Conservation (phyloP, 1,140 invertebrate genomes). For the Heterodera schachtii region DNA sequence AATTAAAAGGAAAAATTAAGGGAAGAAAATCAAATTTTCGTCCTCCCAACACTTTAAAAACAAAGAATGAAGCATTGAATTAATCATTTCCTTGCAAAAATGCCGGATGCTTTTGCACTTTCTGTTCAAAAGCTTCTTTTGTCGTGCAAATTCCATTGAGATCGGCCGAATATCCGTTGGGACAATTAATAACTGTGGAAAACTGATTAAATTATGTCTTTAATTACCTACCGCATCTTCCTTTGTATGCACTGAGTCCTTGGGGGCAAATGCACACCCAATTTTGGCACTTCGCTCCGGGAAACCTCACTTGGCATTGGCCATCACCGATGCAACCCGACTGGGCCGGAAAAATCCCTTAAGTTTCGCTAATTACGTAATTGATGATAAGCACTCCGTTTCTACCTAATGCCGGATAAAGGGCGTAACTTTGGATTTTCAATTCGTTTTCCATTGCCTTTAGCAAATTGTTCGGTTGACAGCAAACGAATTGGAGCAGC, state of each 20-base stretch:
- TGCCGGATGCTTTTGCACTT: neutral
- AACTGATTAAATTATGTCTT: neutral
- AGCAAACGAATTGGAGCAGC: slow-evolving; percentile 1
- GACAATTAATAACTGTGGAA: neutral
- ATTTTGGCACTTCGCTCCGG: neutral
- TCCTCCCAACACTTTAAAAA: too few relatives aligned
- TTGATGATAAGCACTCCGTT: too few relatives aligned
- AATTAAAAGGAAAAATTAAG: too few relatives aligned
- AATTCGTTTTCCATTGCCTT: neutral
- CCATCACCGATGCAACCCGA: neutral
- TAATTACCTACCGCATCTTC: neutral
- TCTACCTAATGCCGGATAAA: too few relatives aligned
- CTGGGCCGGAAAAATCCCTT: neutral
- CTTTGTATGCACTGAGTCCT: neutral
- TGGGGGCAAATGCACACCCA: slow-evolving; percentile 1
- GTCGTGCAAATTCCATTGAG: neutral
- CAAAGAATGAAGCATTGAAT: too few relatives aligned
- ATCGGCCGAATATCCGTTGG: neutral
- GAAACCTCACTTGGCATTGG: neutral
- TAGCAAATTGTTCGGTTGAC: neutral
- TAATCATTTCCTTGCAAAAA: neutral
- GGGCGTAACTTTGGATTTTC: too few relatives aligned
- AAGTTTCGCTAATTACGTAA: too few relatives aligned
- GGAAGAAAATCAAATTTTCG: too few relatives aligned
- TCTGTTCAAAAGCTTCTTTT: neutral